These are phyloP conservation scores for Carapus acus DNA, from an alignment of 2,797 vertebrate genomes.

Conservation along the genomic window DNA sequence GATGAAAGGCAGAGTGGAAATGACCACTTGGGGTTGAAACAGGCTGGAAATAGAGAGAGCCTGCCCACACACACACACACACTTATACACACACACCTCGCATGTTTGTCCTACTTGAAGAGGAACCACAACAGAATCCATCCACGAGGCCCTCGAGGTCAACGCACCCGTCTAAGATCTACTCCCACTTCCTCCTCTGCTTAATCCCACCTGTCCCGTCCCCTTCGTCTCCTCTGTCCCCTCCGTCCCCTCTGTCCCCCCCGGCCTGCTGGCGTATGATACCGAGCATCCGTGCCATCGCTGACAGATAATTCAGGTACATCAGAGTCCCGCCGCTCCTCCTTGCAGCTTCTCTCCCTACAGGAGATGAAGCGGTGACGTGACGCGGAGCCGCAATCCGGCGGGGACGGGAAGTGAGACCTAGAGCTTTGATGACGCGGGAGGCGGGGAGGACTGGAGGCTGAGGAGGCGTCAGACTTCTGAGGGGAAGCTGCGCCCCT, in stretches of 20 bases:
- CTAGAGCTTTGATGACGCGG: neutral
- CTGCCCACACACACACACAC: constrained; percentile 24
- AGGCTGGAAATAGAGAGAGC: constrained; percentile 41
- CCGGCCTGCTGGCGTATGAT: too few relatives aligned
- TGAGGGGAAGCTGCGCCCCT: constrained; percentile 14
- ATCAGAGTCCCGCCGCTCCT: too few relatives aligned
- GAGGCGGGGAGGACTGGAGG: constrained; percentile 3
- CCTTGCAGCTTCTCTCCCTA: neutral
- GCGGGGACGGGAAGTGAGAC: constrained; percentile 2
- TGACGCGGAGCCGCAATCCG: neutral
- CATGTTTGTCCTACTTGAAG: constrained; percentile 4
- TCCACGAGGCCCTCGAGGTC: too few relatives aligned
- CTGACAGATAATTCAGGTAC: too few relatives aligned
- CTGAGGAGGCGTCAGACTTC: constrained; percentile 1
- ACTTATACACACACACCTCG: too few relatives aligned
- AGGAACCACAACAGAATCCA: constrained; percentile 3
- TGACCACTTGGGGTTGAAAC: constrained; percentile 56
- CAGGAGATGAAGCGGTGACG: too few relatives aligned
- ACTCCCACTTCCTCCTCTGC: too few relatives aligned
- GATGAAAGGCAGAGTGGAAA: constrained; percentile 60
- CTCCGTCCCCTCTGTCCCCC: neutral
- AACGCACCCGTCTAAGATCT: too few relatives aligned
- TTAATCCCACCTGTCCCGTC: too few relatives aligned
- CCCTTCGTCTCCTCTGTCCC: constrained; percentile 7
- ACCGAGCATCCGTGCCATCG: too few relatives aligned